Conservation (phyloP, 2,113 vertebrate species). For the Pleuronectes platessa region DNA sequence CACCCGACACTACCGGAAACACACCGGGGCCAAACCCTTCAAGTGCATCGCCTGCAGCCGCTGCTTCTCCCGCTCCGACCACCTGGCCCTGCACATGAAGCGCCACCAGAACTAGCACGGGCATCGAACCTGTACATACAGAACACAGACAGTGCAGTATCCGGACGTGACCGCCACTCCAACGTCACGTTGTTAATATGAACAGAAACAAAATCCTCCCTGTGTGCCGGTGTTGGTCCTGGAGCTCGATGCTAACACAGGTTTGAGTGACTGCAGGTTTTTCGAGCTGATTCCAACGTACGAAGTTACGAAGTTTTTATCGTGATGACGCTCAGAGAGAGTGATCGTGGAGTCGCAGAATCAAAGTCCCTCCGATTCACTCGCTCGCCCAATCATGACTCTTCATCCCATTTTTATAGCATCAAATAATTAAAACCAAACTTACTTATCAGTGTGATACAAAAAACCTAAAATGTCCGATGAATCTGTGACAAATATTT, state of each 20-base stretch:
- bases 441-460: too few relatives aligned
- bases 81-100: slow-evolving; percentile 93
- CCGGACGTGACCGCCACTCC: background rate
- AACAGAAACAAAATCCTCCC: slow-evolving; percentile 4
- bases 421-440: too few relatives aligned
- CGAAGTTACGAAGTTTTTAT: too few relatives aligned
- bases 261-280: background rate
- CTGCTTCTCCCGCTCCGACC: slow-evolving; percentile 91
- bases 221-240: background rate
- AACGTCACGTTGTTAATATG: background rate
- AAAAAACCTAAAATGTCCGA: too few relatives aligned
- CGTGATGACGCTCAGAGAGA: too few relatives aligned
- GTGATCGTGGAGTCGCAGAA: too few relatives aligned
- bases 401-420: too few relatives aligned
- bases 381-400: too few relatives aligned
- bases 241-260: background rate
- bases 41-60: slow-evolving; percentile 88
- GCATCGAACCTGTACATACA: background rate
- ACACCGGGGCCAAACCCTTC: slow-evolving; percentile 92
- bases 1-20: slow-evolving; percentile 89
- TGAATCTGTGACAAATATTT: too few relatives aligned
- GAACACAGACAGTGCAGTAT: background rate
- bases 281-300: background rate
- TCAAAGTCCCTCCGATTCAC: too few relatives aligned
- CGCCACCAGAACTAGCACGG: slow-evolving; percentile 86